These are phyloP conservation scores for Toxotes jaculatrix DNA, from an alignment of 2,113 vertebrate genomes.

Conservation along the genomic window DNA sequence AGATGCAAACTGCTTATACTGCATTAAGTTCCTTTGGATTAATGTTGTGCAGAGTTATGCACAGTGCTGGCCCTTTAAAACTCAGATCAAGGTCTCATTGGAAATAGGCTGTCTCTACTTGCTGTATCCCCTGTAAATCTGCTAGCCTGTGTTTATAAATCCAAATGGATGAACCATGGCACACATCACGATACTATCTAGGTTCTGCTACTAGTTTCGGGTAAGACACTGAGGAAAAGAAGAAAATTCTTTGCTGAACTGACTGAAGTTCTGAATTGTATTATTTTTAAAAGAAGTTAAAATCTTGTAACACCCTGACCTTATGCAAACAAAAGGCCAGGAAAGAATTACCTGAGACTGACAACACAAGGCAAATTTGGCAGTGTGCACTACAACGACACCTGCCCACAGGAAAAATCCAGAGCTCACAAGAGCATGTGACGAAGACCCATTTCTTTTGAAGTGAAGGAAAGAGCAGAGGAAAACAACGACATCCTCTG, in stretches of 20 bases:
- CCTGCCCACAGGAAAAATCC: slow-evolving; percentile 43
- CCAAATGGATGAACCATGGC: slow-evolving; percentile 38
- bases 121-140: slow-evolving; percentile 41
- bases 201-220: slow-evolving; percentile 19
- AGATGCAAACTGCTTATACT: slow-evolving; percentile 65
- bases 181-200: slow-evolving; percentile 44
- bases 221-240: not conserved
- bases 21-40: slow-evolving; percentile 62
- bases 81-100: slow-evolving; percentile 43
- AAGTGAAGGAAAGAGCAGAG: slow-evolving; percentile 37
- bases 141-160: slow-evolving; percentile 48
- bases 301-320: not conserved
- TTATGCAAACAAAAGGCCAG: not conserved
- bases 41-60: slow-evolving; percentile 66
- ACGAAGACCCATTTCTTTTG: slow-evolving; percentile 18
- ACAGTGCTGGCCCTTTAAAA: slow-evolving; percentile 59
- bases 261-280: not conserved
- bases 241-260: slow-evolving; percentile 1
- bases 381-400: slow-evolving; percentile 37
- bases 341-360: not conserved
- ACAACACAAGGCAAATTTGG: slow-evolving; percentile 38
- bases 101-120: slow-evolving; percentile 47
- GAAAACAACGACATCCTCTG: slow-evolving; percentile 60
- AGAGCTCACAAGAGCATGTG: slow-evolving; percentile 37
- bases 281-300: not conserved